phyloP scores from a whole-genome alignment of 2,797 vertebrate species.

The Coranthus polyacanthus region DNA sequence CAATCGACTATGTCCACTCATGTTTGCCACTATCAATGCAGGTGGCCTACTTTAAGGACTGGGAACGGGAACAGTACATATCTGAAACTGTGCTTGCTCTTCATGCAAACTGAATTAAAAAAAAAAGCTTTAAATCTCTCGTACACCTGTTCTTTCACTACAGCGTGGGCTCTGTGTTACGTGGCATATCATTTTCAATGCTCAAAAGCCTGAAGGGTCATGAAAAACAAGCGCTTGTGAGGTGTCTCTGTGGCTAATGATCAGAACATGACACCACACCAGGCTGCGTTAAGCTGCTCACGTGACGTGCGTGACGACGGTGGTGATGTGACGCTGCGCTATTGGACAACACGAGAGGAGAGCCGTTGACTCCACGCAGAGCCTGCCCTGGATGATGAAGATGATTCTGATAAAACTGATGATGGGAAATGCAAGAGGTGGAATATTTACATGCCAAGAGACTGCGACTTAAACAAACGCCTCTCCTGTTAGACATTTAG shows the following conservation, averaged over 20 bases:
- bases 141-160: too few relatives aligned
- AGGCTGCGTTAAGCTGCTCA: conserved; percentile 53
- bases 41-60: neutral
- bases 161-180: too few relatives aligned
- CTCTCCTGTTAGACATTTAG: too few relatives aligned
- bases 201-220: neutral
- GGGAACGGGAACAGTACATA: too few relatives aligned
- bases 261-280: conserved; percentile 33
- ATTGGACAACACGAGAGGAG: conserved; percentile 45
- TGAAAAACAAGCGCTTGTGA: neutral
- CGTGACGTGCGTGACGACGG: conserved; percentile 58
- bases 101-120: too few relatives aligned
- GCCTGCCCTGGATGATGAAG: conserved; percentile 28
- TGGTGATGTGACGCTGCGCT: conserved; percentile 27
- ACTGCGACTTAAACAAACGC: too few relatives aligned
- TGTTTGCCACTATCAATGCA: neutral
- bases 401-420: conserved; percentile 25
- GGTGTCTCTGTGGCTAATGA: conserved; percentile 20
- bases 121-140: too few relatives aligned
- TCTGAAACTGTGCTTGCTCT: too few relatives aligned
- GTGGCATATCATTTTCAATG: neutral
- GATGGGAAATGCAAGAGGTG: neutral
- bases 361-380: conserved; percentile 36
- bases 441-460: neutral
- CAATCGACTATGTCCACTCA: neutral